Percentiles rank a stretch among this genome's conserved stretches.
phyloP scores from a whole-genome alignment of 2,888 invertebrate genomes.

The Pyrgus malvae region DNA sequence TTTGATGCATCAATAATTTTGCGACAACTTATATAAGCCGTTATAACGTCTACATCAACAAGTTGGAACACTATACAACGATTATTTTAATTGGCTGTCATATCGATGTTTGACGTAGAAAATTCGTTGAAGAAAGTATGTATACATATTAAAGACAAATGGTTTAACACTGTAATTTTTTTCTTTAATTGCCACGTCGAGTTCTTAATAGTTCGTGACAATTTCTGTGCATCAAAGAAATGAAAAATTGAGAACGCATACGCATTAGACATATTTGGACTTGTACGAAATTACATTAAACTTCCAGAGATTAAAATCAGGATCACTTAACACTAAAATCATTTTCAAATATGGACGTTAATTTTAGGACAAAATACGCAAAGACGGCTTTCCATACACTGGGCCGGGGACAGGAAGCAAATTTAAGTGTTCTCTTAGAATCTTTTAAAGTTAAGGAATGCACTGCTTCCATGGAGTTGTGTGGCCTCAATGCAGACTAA shows the following conservation, averaged over 20 bases:
- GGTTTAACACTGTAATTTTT: no score
- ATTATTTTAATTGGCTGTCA: conserved; percentile 16
- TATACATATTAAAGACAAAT: no score
- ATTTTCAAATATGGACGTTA: conserved; percentile 79
- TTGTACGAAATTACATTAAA: conserved; percentile 47
- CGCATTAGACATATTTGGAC: conserved; percentile 39
- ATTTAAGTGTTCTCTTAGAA: conserved; percentile 21
- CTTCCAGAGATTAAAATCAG: conserved; percentile 56
- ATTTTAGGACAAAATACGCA: conserved; percentile 73
- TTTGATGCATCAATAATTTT: conserved; percentile 22
- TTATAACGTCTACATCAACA: conserved; percentile 1
- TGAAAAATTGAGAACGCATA: conserved; percentile 10
- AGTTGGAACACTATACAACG: conserved; percentile 5
- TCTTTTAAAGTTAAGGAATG: conserved; percentile 11
- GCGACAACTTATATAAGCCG: neutral
- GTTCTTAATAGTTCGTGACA: conserved; percentile 2
- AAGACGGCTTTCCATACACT: conserved; percentile 67
- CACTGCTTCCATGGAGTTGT: conserved; percentile 13
- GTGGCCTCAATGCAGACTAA: conserved; percentile 62
- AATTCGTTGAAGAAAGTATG: conserved; percentile 12
- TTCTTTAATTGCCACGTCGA: neutral
- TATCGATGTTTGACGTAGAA: conserved; percentile 15
- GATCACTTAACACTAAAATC: conserved; percentile 76
- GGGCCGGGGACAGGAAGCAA: conserved; percentile 46
- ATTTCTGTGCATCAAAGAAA: conserved; percentile 21